Evolutionary conservation across 2,797 vertebrate genomes (phyloP).

Genomic region (Chrosomus eos): DNA sequence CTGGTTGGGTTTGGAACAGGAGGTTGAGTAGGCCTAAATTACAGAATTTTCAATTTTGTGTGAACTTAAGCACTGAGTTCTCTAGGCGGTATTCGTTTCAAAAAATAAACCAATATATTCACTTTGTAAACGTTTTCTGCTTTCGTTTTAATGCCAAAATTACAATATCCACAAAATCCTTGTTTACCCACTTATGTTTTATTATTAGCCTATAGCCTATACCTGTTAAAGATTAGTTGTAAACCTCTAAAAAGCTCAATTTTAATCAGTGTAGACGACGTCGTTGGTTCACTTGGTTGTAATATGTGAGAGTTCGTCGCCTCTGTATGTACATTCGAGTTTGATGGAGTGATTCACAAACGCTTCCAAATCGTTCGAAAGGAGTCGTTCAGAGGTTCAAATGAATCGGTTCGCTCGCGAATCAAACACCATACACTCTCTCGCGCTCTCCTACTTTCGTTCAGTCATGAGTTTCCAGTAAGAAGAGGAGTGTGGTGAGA

Average conservation of each 20-base stretch:
- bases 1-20: too few relatives aligned
- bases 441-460: not conserved
- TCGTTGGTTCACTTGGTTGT: not conserved
- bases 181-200: not conserved
- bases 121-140: too few relatives aligned
- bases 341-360: not conserved
- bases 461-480: conserved; percentile 30
- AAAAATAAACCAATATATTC: too few relatives aligned
- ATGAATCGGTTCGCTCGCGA: conserved; percentile 10
- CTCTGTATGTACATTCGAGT: not conserved
- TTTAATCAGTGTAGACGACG: not conserved
- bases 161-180: too few relatives aligned
- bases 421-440: conserved; percentile 12
- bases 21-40: too few relatives aligned
- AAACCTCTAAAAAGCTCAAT: not conserved
- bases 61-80: too few relatives aligned
- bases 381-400: not conserved
- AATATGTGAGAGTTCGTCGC: not conserved
- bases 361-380: not conserved
- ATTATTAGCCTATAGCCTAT: not conserved
- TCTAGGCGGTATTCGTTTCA: too few relatives aligned
- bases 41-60: too few relatives aligned
- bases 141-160: too few relatives aligned
- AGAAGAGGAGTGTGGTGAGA: conserved; percentile 16
- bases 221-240: not conserved